These are phyloP conservation scores for Scomber scombrus DNA, from an alignment of 2,113 vertebrate genomes.

Conservation along the genomic window DNA sequence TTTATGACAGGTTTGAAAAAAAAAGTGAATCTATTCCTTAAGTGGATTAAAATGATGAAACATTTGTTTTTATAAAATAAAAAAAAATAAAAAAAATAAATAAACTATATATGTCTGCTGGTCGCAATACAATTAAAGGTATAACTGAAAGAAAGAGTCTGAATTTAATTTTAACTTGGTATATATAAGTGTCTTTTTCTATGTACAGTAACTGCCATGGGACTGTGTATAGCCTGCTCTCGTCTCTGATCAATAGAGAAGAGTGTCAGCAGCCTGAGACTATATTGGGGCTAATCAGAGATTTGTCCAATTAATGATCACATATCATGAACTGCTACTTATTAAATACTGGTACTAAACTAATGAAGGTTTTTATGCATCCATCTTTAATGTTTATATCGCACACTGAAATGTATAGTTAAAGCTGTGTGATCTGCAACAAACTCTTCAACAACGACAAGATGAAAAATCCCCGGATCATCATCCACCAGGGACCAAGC, in stretches of 20 bases:
- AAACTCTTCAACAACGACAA: slow-evolving; percentile 4
- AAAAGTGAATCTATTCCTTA: no score
- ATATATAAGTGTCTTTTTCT: neutral
- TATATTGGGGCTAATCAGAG: neutral
- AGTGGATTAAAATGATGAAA: neutral
- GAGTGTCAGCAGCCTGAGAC: slow-evolving; percentile 4
- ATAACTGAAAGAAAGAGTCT: slow-evolving; percentile 5
- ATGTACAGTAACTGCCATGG: neutral
- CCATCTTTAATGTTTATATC: neutral
- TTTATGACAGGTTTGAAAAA: no score
- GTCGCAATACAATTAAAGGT: neutral
- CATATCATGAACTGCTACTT: slow-evolving; percentile 13
- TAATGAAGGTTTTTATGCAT: slow-evolving; percentile 16
- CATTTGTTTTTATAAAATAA: neutral
- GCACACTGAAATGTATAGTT: neutral
- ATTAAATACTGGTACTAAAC: slow-evolving; percentile 5
- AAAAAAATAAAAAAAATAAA: neutral
- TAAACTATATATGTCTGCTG: neutral
- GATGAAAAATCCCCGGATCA: slow-evolving; percentile 4
- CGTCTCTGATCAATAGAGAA: slow-evolving; percentile 24
- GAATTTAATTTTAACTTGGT: neutral
- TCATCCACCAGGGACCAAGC: neutral
- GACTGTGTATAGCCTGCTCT: neutral
- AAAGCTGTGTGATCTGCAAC: neutral
- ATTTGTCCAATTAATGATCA: slow-evolving; percentile 42